Conservation (phyloP, 1,140 invertebrate genomes). For the Drosophila pectinifera region DNA sequence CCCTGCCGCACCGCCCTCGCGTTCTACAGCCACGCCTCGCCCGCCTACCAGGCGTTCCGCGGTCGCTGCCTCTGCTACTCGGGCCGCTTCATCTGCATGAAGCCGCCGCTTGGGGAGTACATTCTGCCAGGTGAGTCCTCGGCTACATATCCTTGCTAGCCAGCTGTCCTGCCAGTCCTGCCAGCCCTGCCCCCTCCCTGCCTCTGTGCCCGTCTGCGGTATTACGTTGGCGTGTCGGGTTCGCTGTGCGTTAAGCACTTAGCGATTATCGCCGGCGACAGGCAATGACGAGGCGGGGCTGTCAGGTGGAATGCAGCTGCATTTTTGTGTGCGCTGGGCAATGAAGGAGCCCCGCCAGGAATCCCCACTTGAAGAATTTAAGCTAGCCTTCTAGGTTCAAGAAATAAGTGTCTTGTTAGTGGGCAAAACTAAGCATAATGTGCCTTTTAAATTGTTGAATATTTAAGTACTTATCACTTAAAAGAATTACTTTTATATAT, state of each 20-base stretch:
- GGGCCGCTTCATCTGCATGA: constrained; percentile 95
- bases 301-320: constrained; percentile 43
- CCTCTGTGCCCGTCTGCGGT: constrained; percentile 15
- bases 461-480: too few relatives aligned
- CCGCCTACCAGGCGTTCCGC: constrained; percentile 94
- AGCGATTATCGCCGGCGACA: constrained; percentile 66
- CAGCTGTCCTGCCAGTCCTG: neutral
- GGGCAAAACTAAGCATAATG: neutral
- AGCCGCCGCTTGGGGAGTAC: constrained; percentile 91
- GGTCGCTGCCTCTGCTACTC: constrained; percentile 96
- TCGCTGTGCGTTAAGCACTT: constrained; percentile 63
- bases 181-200: neutral
- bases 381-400: neutral
- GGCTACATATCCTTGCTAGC: constrained; percentile 4
- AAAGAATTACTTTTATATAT: neutral
- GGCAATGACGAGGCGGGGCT: constrained; percentile 64
- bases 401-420: too few relatives aligned
- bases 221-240: constrained; percentile 41
- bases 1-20: constrained; percentile 94
- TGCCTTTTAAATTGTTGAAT: too few relatives aligned
- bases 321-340: constrained; percentile 31
- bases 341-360: neutral
- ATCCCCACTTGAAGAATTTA: constrained; percentile 7
- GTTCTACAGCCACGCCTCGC: constrained; percentile 94
- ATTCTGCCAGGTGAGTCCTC: constrained; percentile 80